Conservation (phyloP, 2,797 vertebrate species). For the Eremophila alpestris region DNA sequence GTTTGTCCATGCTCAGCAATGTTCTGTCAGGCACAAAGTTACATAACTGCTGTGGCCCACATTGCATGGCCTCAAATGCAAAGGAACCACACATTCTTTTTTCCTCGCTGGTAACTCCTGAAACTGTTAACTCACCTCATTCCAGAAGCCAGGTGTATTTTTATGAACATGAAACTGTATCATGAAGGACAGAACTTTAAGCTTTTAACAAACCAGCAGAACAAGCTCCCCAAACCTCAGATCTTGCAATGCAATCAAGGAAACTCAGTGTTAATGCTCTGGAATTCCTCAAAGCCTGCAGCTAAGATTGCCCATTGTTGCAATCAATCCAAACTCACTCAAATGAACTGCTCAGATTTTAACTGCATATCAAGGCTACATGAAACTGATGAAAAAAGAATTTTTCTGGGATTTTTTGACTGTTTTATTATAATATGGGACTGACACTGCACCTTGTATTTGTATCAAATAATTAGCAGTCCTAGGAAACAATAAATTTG, state of each 20-base stretch:
- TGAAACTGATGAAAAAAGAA: neutral
- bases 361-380: neutral
- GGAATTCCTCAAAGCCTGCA: neutral
- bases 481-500: neutral
- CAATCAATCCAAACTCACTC: neutral
- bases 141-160: neutral
- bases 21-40: neutral
- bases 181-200: neutral
- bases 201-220: neutral
- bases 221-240: neutral
- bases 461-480: neutral
- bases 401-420: neutral
- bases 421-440: neutral
- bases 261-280: neutral
- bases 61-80: neutral
- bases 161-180: neutral
- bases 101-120: neutral
- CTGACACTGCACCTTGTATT: neutral
- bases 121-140: neutral
- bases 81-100: neutral
- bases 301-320: neutral
- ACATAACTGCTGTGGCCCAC: neutral
- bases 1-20: neutral
- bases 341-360: neutral
- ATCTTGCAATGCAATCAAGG: neutral